phyloP scores from a whole-genome alignment of 2,888 invertebrate species.

The Tortrix viridana region DNA sequence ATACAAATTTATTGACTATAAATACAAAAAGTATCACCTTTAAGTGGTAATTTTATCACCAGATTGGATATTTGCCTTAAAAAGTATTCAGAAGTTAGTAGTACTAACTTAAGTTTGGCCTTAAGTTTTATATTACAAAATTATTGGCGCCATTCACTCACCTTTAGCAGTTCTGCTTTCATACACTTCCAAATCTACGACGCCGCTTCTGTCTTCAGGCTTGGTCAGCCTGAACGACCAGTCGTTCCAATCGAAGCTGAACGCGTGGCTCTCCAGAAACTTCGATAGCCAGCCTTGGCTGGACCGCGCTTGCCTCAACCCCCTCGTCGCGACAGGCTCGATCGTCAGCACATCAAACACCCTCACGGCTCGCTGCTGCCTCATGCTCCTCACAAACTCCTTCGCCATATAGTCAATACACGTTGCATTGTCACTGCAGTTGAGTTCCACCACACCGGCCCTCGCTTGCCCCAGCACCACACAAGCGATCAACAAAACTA shows the following conservation, averaged over 20 bases:
- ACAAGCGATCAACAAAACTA: conserved; percentile 66
- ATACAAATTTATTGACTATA: too few relatives aligned
- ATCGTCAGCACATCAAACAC: conserved; percentile 82
- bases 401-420: conserved; percentile 81
- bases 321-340: conserved; percentile 68
- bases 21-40: too few relatives aligned
- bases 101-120: too few relatives aligned
- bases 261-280: conserved; percentile 78
- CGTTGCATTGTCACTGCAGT: conserved; percentile 86
- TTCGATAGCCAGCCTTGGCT: conserved; percentile 67
- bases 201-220: conserved; percentile 73
- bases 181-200: conserved; percentile 76
- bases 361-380: conserved; percentile 79
- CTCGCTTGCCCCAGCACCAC: conserved; percentile 62
- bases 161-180: conserved; percentile 77
- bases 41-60: too few relatives aligned
- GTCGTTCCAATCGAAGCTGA: conserved; percentile 82
- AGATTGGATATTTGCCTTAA: too few relatives aligned
- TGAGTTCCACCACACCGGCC: conserved; percentile 66
- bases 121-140: background rate
- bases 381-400: conserved; percentile 78
- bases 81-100: too few relatives aligned
- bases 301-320: conserved; percentile 66
- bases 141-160: conserved; percentile 44
- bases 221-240: conserved; percentile 79